Conservation (phyloP, 1,140 invertebrate species). For the Drosophila mayri region DNA sequence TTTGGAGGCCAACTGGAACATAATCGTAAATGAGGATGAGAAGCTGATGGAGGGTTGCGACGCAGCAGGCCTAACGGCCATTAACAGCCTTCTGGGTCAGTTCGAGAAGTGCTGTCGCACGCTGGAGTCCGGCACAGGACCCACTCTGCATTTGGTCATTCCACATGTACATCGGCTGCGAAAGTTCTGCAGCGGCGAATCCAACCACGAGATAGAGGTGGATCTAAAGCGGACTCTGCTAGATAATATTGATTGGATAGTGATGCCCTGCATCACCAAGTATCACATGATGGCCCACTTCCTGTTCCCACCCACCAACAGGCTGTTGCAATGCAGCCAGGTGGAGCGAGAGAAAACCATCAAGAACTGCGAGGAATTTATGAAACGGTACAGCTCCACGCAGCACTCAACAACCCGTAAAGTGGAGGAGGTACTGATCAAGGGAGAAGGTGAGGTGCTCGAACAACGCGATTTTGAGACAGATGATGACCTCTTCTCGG, state of each 20-base stretch:
- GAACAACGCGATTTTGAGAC: not conserved
- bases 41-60: conserved; percentile 1
- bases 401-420: not conserved
- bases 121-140: conserved; percentile 1
- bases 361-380: conserved; percentile 17
- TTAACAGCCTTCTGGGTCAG: conserved; percentile 7
- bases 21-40: conserved; percentile 2
- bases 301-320: conserved; percentile 46
- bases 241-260: conserved; percentile 2
- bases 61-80: not conserved
- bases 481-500: conserved; percentile 41
- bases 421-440: conserved; percentile 1
- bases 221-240: conserved; percentile 6
- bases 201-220: not conserved
- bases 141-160: conserved; percentile 37
- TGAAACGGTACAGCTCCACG: conserved; percentile 1
- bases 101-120: conserved; percentile 34
- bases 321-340: conserved; percentile 32
- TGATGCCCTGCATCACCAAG: conserved; percentile 15
- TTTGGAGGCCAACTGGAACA: conserved; percentile 9
- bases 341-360: conserved; percentile 27
- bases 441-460: conserved; percentile 10
- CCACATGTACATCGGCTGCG: conserved; percentile 33
- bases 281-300: conserved; percentile 45
- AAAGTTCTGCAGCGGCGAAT: conserved; percentile 11